Evolutionary conservation across 2,113 vertebrate species (phyloP).

Genomic region (Callipepla californica): DNA sequence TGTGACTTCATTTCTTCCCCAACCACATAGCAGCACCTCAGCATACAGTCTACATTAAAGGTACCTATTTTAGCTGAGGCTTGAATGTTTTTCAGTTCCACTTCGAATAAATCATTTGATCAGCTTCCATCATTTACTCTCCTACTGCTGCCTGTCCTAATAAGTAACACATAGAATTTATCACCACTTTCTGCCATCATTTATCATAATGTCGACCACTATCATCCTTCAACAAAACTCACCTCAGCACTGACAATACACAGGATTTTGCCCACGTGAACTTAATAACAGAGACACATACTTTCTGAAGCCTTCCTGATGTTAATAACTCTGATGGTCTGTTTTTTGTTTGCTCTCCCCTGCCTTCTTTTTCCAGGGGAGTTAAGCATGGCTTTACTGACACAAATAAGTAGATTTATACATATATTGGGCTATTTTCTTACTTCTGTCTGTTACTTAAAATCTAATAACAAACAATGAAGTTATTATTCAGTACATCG

Average conservation of each 20-base stretch:
- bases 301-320: not conserved
- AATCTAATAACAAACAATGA: not conserved
- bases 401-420: not conserved
- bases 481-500: not conserved
- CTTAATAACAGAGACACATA: not conserved
- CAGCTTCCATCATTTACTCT: not conserved
- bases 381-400: not conserved
- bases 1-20: not conserved
- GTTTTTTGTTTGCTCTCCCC: not conserved
- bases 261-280: not conserved
- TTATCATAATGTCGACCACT: not conserved
- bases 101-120: not conserved
- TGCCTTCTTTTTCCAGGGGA: too few relatives aligned
- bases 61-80: not conserved
- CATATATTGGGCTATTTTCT: not conserved
- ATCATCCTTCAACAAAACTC: not conserved
- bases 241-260: not conserved
- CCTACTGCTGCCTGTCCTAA: not conserved
- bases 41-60: not conserved
- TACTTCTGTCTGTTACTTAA: slow-evolving; percentile 8
- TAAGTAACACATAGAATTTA: not conserved
- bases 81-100: not conserved
- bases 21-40: not conserved
- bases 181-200: not conserved
- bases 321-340: not conserved